These are phyloP conservation scores for Coptodon bakossiorum DNA, from an alignment of 2,113 vertebrate genomes.

Conservation along the genomic window DNA sequence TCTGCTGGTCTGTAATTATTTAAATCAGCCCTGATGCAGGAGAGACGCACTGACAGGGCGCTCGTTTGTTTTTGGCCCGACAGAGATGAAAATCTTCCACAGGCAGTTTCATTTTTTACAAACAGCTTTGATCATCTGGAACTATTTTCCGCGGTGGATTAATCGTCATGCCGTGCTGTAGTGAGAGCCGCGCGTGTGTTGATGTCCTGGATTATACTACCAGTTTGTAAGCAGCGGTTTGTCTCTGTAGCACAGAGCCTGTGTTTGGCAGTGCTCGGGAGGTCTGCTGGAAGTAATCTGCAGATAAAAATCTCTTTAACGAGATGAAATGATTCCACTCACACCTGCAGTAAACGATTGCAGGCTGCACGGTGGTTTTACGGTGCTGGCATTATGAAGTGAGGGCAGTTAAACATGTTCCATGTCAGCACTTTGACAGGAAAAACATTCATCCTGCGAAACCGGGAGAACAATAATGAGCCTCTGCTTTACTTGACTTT, in stretches of 20 bases:
- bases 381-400: neutral
- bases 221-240: neutral
- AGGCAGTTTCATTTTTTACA: neutral
- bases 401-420: neutral
- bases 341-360: neutral
- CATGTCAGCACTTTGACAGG: neutral
- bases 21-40: neutral
- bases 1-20: accelerated
- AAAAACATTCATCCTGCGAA: neutral
- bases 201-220: neutral
- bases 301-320: neutral
- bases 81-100: neutral
- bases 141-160: neutral
- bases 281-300: neutral
- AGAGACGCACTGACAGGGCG: accelerated
- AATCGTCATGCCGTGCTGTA: neutral
- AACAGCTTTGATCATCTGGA: neutral
- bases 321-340: neutral
- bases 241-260: neutral
- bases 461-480: neutral
- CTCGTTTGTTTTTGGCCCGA: neutral
- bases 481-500: neutral
- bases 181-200: neutral
- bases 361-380: neutral
- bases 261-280: neutral